These are phyloP conservation scores for Trissolcus brochymenae DNA, from an alignment of 2,888 invertebrate genomes.

Conservation along the genomic window DNA sequence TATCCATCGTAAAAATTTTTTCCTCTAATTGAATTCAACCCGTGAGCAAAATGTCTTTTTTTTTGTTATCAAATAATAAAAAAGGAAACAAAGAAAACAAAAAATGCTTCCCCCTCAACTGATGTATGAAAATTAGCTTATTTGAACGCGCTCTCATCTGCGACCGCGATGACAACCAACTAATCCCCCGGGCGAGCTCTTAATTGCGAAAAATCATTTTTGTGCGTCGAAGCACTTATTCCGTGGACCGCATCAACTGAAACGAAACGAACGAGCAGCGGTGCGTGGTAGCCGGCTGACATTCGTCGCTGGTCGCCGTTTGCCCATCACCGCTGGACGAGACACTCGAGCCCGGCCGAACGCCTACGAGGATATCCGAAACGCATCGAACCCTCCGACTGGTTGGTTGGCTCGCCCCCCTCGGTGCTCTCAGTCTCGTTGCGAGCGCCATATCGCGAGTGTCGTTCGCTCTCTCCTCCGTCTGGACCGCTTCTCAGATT, in stretches of 20 bases:
- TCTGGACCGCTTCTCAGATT: slow-evolving; percentile 2
- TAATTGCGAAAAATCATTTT: slow-evolving; percentile 25
- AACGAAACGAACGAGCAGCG: slow-evolving; percentile 28
- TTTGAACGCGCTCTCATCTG: no score
- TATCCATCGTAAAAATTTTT: no score
- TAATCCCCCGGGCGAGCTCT: slow-evolving; percentile 1
- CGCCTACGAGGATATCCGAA: slow-evolving; percentile 53
- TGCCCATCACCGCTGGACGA: slow-evolving; percentile 52
- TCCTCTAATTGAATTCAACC: no score
- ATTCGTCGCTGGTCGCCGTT: slow-evolving; percentile 50
- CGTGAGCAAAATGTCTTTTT: no score
- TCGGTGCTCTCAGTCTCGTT: slow-evolving; percentile 53
- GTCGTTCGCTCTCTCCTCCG: slow-evolving; percentile 36
- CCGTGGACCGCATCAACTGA: slow-evolving; percentile 21
- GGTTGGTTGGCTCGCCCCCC: slow-evolving; percentile 47
- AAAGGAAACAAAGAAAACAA: no score
- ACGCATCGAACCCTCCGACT: slow-evolving; percentile 55
- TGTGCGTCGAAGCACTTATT: slow-evolving; percentile 12
- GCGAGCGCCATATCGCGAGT: slow-evolving; percentile 57
- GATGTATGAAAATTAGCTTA: no score
- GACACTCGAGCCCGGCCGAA: slow-evolving; percentile 52
- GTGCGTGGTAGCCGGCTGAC: slow-evolving; percentile 51
- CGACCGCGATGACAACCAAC: background rate
- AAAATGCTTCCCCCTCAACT: no score
- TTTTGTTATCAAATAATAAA: no score